A percentile compares a stretch with the other conserved stretches of the same genome.
Conservation (phyloP, 2,113 vertebrate species). For the Tachycineta bicolor region DNA sequence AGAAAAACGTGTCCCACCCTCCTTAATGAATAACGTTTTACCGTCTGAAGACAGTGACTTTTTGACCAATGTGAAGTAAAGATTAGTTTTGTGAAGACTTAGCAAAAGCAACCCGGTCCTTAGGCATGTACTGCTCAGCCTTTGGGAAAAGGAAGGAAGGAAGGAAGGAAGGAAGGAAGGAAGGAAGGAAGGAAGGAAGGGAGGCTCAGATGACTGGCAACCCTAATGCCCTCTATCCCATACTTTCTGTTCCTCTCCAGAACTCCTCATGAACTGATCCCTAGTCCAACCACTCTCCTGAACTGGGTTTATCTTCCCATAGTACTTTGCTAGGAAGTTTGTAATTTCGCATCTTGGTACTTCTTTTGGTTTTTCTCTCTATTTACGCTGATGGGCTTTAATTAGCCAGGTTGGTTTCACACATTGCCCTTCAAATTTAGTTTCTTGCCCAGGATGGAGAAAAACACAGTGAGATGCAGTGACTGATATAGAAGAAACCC, state of each 20-base stretch:
- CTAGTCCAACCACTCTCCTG: not conserved
- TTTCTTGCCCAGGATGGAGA: not conserved
- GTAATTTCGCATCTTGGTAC: not conserved
- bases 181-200: not conserved
- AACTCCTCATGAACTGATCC: not conserved
- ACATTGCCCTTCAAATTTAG: not conserved
- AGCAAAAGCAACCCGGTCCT: not conserved
- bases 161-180: not conserved
- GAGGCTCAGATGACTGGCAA: not conserved
- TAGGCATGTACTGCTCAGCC: not conserved
- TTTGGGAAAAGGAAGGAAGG: not conserved
- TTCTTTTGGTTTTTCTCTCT: not conserved
- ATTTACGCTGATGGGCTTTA: not conserved
- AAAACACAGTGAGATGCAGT: not conserved
- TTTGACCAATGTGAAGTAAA: not conserved
- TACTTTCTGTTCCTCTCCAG: not conserved
- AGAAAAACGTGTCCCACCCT: not conserved
- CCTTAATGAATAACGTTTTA: not conserved
- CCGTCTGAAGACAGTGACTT: not conserved
- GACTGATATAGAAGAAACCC: not conserved
- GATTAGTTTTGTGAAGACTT: not conserved
- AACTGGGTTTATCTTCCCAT: not conserved
- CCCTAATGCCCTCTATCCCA: not conserved
- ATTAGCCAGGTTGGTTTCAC: not conserved
- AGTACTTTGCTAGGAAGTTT: not conserved